These are phyloP conservation scores for Mya arenaria DNA, from an alignment of 1,140 invertebrate genomes.

Conservation along the genomic window DNA sequence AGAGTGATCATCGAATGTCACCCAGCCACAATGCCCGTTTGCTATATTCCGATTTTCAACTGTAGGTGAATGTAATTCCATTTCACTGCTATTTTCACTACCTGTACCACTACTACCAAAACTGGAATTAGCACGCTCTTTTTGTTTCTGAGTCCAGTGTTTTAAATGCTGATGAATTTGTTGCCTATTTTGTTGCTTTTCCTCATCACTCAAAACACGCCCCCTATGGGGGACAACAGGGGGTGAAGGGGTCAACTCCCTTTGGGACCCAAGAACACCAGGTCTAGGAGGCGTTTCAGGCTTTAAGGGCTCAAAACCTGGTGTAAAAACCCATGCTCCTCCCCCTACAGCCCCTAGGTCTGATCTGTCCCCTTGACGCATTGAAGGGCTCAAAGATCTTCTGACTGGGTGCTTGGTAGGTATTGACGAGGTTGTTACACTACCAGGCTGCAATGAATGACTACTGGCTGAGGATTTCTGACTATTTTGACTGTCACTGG, in stretches of 20 bases:
- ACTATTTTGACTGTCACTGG: slow-evolving; percentile 44
- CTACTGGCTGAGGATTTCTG: neutral
- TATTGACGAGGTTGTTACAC: neutral
- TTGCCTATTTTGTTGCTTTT: slow-evolving; percentile 74
- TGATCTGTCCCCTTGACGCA: slow-evolving; percentile 11
- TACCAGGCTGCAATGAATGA: slow-evolving; percentile 1
- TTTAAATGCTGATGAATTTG: slow-evolving; percentile 76
- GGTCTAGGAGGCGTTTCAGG: slow-evolving; percentile 54
- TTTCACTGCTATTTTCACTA: slow-evolving; percentile 10
- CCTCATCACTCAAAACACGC: slow-evolving; percentile 72
- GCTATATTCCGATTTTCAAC: slow-evolving; percentile 44
- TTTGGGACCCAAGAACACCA: slow-evolving; percentile 21
- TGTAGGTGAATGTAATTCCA: slow-evolving; percentile 25
- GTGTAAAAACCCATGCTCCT: neutral
- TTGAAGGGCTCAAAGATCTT: slow-evolving; percentile 36
- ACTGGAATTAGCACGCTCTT: slow-evolving; percentile 61
- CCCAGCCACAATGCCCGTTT: slow-evolving; percentile 49
- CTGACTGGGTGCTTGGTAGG: slow-evolving; percentile 27
- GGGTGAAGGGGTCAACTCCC: slow-evolving; percentile 60
- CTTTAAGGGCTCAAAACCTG: neutral
- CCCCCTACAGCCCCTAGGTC: slow-evolving; percentile 31
- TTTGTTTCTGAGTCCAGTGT: slow-evolving; percentile 74
- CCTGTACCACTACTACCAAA: slow-evolving; percentile 33
- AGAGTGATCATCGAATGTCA: slow-evolving; percentile 39
- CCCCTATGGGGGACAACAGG: slow-evolving; percentile 67